Percentiles rank a stretch among this genome's conserved stretches.
Evolutionary conservation across 2,797 vertebrate species (phyloP).

Genomic region (Acipenser oxyrinchus): DNA sequence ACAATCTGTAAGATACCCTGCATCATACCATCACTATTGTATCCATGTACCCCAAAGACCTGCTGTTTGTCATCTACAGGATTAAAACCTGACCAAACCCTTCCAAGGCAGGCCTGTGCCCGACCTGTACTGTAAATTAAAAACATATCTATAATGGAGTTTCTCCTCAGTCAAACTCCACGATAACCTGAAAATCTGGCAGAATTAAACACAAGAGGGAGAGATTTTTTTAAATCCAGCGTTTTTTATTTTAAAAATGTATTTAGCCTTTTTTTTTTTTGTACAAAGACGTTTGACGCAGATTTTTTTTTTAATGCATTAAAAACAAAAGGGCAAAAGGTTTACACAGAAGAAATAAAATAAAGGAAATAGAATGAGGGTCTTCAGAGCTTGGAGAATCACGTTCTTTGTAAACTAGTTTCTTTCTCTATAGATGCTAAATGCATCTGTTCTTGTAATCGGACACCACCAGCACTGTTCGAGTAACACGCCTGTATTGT

Average conservation of each 20-base stretch:
- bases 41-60: no score
- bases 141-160: conserved; percentile 2
- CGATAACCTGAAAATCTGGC: conserved; percentile 13
- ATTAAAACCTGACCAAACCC: conserved; percentile 9
- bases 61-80: not conserved
- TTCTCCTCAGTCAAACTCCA: not conserved
- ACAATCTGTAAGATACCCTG: not conserved
- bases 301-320: conserved; percentile 32
- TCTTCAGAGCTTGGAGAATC: no score
- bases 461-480: no score
- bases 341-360: conserved; percentile 53
- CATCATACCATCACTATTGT: conserved; percentile 6
- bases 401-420: no score
- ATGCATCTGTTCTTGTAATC: no score
- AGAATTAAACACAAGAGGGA: conserved; percentile 4
- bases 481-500: no score
- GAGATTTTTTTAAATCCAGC: conserved; percentile 27
- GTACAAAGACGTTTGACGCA: conserved; percentile 35
- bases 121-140: conserved; percentile 4
- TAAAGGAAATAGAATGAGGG: conserved; percentile 30
- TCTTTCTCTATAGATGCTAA: no score
- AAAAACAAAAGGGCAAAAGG: conserved; percentile 62
- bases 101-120: conserved; percentile 3
- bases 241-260: conserved; percentile 31
- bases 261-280: conserved; percentile 36